A percentile compares a stretch with the other conserved stretches of the same genome.
phyloP scores from a whole-genome alignment of 2,888 invertebrate genomes.

The Drosophila siamana region DNA sequence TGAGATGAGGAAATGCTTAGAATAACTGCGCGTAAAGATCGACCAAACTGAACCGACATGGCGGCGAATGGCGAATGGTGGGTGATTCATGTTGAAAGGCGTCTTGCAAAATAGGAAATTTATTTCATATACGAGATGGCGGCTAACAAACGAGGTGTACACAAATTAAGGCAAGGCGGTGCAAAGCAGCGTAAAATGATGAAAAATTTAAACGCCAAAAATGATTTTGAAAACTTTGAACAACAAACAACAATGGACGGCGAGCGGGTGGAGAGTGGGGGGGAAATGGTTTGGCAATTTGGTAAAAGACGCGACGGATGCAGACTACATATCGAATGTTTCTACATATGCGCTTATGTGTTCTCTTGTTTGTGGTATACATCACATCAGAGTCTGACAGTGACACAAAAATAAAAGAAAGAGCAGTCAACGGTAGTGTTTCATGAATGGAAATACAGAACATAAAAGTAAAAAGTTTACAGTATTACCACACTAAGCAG shows the following conservation, averaged over 20 bases:
- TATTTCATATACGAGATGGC: conserved; percentile 34
- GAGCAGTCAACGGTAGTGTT: conserved; percentile 2
- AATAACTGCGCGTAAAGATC: conserved; percentile 23
- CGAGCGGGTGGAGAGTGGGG: background rate
- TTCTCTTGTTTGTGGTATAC: conserved; percentile 1
- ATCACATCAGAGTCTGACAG: conserved; percentile 5
- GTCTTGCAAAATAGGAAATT: conserved; percentile 66
- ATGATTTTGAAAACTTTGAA: conserved; percentile 25
- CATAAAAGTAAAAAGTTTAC: background rate
- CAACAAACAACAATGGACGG: conserved; percentile 12
- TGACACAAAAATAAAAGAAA: background rate
- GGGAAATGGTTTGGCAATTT: conserved; percentile 25
- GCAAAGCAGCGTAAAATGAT: conserved; percentile 58
- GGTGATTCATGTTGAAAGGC: conserved; percentile 23
- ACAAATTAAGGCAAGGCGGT: conserved; percentile 59
- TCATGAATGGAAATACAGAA: conserved; percentile 21
- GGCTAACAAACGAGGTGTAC: conserved; percentile 41
- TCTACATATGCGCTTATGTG: background rate
- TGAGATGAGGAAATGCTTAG: conserved; percentile 32
- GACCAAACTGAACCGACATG: background rate
- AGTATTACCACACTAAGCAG: conserved; percentile 6
- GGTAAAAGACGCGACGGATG: conserved; percentile 19
- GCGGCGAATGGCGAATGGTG: background rate
- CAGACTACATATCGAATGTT: conserved; percentile 12
- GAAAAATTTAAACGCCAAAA: conserved; percentile 36